Percentiles rank a stretch among this genome's conserved stretches.
Evolutionary conservation across 92 coral and sea anemone genomes (phyloP).

Genomic region (Epizoanthus illoricatus): DNA sequence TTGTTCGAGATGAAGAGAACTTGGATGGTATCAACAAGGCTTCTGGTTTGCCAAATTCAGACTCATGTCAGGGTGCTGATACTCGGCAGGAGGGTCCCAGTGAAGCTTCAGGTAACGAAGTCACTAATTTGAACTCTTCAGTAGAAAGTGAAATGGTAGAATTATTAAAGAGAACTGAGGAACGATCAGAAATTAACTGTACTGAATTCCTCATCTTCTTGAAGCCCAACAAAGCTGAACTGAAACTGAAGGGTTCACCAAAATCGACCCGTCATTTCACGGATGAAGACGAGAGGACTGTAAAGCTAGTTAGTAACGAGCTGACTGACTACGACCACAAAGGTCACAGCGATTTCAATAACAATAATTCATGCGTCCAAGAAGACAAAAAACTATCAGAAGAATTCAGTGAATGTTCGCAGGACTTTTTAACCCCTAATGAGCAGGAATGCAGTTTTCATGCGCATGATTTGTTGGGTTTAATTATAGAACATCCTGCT

Average conservation of each 20-base stretch:
- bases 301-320: background rate
- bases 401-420: slow-evolving; percentile 1
- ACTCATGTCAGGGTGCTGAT: background rate
- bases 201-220: slow-evolving; percentile 23
- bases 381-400: slow-evolving; percentile 18
- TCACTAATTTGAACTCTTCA: background rate
- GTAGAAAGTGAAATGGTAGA: slow-evolving; percentile 6
- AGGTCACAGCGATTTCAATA: slow-evolving; percentile 15
- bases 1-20: background rate
- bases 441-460: slow-evolving; percentile 20
- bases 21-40: background rate
- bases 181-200: background rate
- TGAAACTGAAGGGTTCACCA: slow-evolving; percentile 9
- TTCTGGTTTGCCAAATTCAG: background rate
- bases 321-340: background rate
- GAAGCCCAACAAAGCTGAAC: slow-evolving; percentile 22
- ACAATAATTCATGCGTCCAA: background rate
- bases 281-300: background rate
- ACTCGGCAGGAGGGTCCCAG: background rate
- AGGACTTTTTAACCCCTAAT: slow-evolving; percentile 14
- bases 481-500: background rate
- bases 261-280: background rate
- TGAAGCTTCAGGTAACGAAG: background rate
- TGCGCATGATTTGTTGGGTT: background rate
- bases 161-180: slow-evolving; percentile 7